phyloP scores from a whole-genome alignment of 2,797 vertebrate genomes.

The Acipenser oxyrinchus region DNA sequence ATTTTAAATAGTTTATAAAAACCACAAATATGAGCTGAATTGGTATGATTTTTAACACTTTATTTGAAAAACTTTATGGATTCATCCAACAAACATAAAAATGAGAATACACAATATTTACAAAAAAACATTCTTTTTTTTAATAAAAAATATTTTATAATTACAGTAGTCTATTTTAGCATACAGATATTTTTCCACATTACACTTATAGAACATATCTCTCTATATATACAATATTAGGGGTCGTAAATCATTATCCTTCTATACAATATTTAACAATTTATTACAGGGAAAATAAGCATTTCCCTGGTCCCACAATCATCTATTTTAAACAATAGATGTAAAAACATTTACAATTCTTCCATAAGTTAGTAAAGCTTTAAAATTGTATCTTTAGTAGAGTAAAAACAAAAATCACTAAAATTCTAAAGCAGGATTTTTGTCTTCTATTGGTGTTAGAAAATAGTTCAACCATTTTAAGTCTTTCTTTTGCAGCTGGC shows the following conservation, averaged over 20 bases:
- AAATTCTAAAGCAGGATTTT: constrained; percentile 7
- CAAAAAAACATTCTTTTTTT: constrained; percentile 82
- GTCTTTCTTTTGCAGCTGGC: neutral
- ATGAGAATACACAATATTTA: constrained; percentile 86
- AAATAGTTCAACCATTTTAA: neutral
- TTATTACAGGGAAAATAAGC: constrained; percentile 69
- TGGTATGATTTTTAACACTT: constrained; percentile 49
- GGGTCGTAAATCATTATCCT: constrained; percentile 74
- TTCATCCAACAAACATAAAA: constrained; percentile 55
- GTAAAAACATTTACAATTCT: constrained; percentile 79
- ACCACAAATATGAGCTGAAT: constrained; percentile 46
- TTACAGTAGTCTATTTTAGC: constrained; percentile 98
- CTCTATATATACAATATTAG: constrained; percentile 93
- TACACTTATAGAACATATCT: constrained; percentile 95
- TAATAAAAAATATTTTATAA: constrained; percentile 99
- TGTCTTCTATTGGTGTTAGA: neutral
- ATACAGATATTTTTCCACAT: constrained; percentile 88
- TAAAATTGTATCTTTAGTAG: constrained; percentile 66
- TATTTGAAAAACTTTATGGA: constrained; percentile 56
- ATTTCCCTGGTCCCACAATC: constrained; percentile 75
- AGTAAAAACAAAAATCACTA: constrained; percentile 34
- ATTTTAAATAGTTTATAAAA: constrained; percentile 21
- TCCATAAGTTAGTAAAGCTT: constrained; percentile 92
- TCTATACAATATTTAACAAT: constrained; percentile 96
- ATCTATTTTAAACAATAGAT: constrained; percentile 99